Conservation (phyloP, 2,888 invertebrate genomes). For the Cantharis lateralis region DNA sequence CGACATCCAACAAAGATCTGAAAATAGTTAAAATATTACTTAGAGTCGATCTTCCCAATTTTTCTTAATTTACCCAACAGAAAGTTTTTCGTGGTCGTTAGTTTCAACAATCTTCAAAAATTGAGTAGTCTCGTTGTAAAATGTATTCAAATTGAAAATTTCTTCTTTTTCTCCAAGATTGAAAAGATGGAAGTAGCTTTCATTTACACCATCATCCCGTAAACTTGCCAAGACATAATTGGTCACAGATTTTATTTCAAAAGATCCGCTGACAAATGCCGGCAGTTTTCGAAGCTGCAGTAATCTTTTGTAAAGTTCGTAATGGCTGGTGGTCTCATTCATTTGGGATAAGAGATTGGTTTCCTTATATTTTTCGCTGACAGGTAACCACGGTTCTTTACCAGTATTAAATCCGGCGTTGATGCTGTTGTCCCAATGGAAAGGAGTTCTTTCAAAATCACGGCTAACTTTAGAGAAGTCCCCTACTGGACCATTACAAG, state of each 20-base stretch:
- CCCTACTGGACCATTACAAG: constrained; percentile 61
- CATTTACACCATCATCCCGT: constrained; percentile 21
- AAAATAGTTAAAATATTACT: not conserved
- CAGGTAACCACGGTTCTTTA: constrained; percentile 70
- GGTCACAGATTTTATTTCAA: not conserved
- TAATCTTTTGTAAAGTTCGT: constrained; percentile 60
- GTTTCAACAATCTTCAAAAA: not conserved
- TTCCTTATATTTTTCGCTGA: constrained; percentile 63
- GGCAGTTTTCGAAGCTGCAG: not conserved
- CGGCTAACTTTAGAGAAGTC: constrained; percentile 65
- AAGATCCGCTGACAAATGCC: not conserved
- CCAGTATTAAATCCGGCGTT: constrained; percentile 63
- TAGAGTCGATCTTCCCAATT: not conserved
- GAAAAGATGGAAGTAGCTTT: constrained; percentile 40
- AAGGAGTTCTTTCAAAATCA: constrained; percentile 80
- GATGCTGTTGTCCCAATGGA: constrained; percentile 71
- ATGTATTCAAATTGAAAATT: constrained; percentile 58
- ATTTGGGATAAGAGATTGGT: constrained; percentile 64
- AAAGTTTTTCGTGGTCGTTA: not conserved
- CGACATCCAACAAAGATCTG: not conserved
- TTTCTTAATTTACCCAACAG: not conserved
- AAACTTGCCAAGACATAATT: constrained; percentile 19
- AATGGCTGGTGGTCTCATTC: constrained; percentile 59
- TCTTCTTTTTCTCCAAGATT: constrained; percentile 57
- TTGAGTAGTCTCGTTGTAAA: constrained; percentile 38